Conservation (phyloP, 2,888 invertebrate genomes). For the Poecilus cupreus region DNA sequence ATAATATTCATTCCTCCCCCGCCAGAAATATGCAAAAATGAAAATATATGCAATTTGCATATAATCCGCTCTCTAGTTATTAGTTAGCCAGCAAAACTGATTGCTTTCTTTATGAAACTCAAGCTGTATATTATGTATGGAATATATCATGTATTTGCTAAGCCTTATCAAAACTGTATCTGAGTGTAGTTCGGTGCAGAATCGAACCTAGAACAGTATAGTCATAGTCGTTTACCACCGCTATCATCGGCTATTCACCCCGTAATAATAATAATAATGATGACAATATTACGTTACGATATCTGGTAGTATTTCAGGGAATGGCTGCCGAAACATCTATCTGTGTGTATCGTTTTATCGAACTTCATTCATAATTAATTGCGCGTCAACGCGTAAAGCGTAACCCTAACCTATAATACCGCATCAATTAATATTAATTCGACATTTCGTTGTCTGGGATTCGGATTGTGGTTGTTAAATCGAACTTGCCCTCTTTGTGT, state of each 20-base stretch:
- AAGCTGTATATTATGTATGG: no score
- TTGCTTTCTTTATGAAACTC: no score
- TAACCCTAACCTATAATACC: slow-evolving; percentile 39
- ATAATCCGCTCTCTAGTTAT: no score
- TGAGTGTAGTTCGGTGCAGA: no score
- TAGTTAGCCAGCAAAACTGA: no score
- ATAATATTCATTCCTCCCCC: no score
- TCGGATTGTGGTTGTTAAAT: slow-evolving; percentile 35
- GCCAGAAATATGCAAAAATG: no score
- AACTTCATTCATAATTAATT: slow-evolving; percentile 43
- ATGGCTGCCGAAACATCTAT: not conserved
- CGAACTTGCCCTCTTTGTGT: slow-evolving; percentile 13
- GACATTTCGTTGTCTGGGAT: slow-evolving; percentile 44
- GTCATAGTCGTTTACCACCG: not conserved
- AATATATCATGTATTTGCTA: no score
- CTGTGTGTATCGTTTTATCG: slow-evolving; percentile 29
- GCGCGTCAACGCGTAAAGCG: slow-evolving; percentile 24
- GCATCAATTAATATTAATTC: slow-evolving; percentile 53
- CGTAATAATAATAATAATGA: not conserved
- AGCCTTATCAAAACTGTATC: not conserved
- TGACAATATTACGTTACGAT: not conserved
- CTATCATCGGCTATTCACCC: not conserved
- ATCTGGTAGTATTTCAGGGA: no score
- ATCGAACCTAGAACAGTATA: no score
- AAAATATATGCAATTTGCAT: no score